These are phyloP conservation scores for Plutella xylostella DNA, from an alignment of 2,888 invertebrate species.

Conservation along the genomic window DNA sequence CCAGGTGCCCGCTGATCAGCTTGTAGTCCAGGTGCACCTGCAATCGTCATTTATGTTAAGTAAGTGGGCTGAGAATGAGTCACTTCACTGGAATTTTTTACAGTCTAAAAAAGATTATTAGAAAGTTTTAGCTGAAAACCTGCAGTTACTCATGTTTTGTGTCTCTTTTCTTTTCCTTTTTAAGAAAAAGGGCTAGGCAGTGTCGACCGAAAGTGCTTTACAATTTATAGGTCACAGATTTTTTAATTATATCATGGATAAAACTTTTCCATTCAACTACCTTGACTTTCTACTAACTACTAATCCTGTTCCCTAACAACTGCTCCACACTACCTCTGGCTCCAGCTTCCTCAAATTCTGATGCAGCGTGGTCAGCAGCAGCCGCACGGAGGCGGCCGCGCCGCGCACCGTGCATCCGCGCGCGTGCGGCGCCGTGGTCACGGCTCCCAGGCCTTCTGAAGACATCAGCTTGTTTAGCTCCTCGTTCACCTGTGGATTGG, in stretches of 20 bases:
- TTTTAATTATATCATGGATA: too few species aligned
- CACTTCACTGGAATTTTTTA: not conserved
- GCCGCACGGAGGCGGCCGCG: constrained; percentile 86
- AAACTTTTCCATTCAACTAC: too few species aligned
- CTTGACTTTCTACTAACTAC: too few species aligned
- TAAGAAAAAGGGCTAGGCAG: too few species aligned
- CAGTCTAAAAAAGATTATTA: not conserved
- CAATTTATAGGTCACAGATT: too few species aligned
- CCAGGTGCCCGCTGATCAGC: constrained; percentile 88
- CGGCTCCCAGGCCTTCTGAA: constrained; percentile 37
- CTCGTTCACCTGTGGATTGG: constrained; percentile 72
- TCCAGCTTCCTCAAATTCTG: constrained; percentile 95
- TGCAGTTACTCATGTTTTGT: too few species aligned
- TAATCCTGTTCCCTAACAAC: too few species aligned
- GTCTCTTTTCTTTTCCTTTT: not conserved
- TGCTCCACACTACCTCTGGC: constrained; percentile 72
- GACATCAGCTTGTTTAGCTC: constrained; percentile 80
- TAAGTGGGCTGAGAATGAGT: not conserved
- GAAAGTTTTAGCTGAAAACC: too few species aligned
- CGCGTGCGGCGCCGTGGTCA: constrained; percentile 35
- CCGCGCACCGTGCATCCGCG: constrained; percentile 90
- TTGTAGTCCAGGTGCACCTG: constrained; percentile 78
- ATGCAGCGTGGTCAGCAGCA: constrained; percentile 93
- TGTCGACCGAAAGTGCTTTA: too few species aligned
- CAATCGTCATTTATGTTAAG: not conserved